A percentile compares a stretch with the other conserved stretches of the same genome.
phyloP scores from a whole-genome alignment of 2,888 invertebrate genomes.

The Phania funesta region DNA sequence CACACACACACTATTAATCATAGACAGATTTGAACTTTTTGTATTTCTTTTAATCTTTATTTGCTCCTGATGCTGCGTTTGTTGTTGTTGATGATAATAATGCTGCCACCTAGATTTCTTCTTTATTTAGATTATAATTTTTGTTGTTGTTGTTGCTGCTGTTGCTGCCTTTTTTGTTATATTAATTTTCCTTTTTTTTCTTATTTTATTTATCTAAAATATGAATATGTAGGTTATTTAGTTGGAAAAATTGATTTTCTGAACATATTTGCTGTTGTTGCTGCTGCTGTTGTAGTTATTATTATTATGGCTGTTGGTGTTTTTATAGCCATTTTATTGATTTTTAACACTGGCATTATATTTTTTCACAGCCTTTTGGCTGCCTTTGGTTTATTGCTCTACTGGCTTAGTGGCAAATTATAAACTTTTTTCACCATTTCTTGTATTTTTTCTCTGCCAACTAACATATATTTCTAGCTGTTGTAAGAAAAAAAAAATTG shows the following conservation, averaged over 20 bases:
- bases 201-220: constrained; percentile 39
- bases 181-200: not conserved
- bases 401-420: constrained; percentile 51
- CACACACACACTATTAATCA: not conserved
- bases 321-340: constrained; percentile 64
- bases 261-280: constrained; percentile 12
- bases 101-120: constrained; percentile 56
- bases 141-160: constrained; percentile 8
- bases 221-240: constrained; percentile 61
- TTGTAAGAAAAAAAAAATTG: constrained; percentile 5
- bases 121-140: constrained; percentile 49
- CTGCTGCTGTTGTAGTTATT: constrained; percentile 5
- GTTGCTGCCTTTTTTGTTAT: constrained; percentile 7
- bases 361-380: constrained; percentile 55
- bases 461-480: constrained; percentile 30
- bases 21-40: constrained; percentile 26
- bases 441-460: not conserved
- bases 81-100: constrained; percentile 42
- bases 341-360: constrained; percentile 63
- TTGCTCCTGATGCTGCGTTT: constrained; percentile 36
- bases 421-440: constrained; percentile 42
- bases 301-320: constrained; percentile 20
- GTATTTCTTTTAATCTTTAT: constrained; percentile 32
- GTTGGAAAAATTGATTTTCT: constrained; percentile 65
- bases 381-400: constrained; percentile 47